Base-by-base conservation (phyloP, 2,797 vertebrate species). In the Anableps anableps region DNA sequence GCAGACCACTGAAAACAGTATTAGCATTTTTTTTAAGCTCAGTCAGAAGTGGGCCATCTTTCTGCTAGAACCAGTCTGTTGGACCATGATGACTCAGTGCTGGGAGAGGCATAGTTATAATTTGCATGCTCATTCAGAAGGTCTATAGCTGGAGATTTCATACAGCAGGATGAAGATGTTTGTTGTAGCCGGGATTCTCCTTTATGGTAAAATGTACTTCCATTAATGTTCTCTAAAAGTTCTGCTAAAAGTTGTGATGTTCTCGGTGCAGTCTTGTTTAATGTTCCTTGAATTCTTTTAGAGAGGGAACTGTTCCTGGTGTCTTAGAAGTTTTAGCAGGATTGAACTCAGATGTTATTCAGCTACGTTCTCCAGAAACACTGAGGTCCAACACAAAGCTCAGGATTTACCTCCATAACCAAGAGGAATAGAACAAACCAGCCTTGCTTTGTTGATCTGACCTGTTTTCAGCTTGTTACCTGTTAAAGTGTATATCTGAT, bases 101-200 rank as follows among this genome's bases (percentile, higher is more conserved):
- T 36, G 16, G 60, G 31, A 64, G 60, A 16, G 21, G 60, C 31
- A 64, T 6, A 9, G 17, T 31, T 34, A 19, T 6, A 34, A 9
- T 26, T 29, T 58, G 23, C 0, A 8, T 29, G n/a, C 55, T 66
- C 19, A 66, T 36, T 66, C 34, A 66, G 62, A 66, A 64, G 16
- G 0, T 19, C 34, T 36, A 19, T 36, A 62, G 34, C 34, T 66
- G 3, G 17, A 66, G 34, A 19, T 21, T 11, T 62, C 29, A 62
- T 74, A 17, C 47, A 17, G 48, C 58, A 68, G 47, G 36, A 79
- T 79, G 71, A 64, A 48, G 72, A 41, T 51, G n/a, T 66, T 73
- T 29, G 71, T 66, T 31, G 2, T 43, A 19, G 0, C 47, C 26
- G 0, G 73, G 45, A 64, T 64, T 38, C 47, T 74, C 0, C n/a